Percentiles rank a stretch among this genome's conserved stretches.
phyloP scores from a whole-genome alignment of 1,140 invertebrate species.

The Venustaconcha ellipsiformis region DNA sequence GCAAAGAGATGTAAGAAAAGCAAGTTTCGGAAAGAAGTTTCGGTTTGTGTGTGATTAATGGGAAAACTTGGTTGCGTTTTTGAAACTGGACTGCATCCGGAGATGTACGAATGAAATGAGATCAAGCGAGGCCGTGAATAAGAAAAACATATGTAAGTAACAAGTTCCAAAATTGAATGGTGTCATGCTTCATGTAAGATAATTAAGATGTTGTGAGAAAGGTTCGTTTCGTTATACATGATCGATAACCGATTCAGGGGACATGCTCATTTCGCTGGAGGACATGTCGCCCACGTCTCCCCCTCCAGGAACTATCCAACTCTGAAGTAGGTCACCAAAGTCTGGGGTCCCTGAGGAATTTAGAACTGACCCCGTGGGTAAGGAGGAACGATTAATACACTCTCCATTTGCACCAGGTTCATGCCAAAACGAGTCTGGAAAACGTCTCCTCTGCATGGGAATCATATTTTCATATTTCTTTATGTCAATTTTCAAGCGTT shows the following conservation, averaged over 20 bases:
- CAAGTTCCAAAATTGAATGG: too few species aligned
- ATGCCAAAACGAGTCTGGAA: slow-evolving; percentile 61
- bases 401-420: slow-evolving; percentile 37
- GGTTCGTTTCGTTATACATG: too few species aligned
- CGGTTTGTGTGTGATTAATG: too few species aligned
- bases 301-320: slow-evolving; percentile 48
- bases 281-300: slow-evolving; percentile 44
- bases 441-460: slow-evolving; percentile 57
- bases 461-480: slow-evolving; percentile 43
- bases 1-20: too few species aligned
- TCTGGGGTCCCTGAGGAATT: slow-evolving; percentile 42
- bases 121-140: too few species aligned
- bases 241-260: slow-evolving; percentile 17
- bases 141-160: too few species aligned
- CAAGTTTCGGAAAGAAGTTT: too few species aligned
- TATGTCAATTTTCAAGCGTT: slow-evolving; percentile 38
- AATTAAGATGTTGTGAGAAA: too few species aligned
- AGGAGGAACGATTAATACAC: slow-evolving; percentile 21
- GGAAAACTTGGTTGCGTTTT: too few species aligned
- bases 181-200: too few species aligned
- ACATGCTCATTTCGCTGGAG: slow-evolving; percentile 52
- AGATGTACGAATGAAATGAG: too few species aligned
- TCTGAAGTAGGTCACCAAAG: slow-evolving; percentile 61
- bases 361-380: slow-evolving; percentile 23
- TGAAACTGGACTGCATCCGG: too few species aligned